phyloP scores from a whole-genome alignment of 2,113 vertebrate genomes.

The Lethenteron camtschaticum region DNA sequence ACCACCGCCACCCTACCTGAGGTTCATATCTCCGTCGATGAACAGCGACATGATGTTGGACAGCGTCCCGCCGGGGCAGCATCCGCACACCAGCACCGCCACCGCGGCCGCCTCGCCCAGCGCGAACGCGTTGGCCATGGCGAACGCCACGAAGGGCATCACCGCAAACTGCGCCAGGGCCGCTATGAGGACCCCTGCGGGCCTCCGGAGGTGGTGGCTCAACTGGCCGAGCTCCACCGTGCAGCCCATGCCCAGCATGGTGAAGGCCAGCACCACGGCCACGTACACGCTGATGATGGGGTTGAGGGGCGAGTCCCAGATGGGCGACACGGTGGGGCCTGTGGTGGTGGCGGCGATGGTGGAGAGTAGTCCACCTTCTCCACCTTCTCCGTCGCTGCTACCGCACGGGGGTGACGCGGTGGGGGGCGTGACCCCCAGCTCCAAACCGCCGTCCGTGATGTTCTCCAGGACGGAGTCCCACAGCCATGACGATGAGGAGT shows the following conservation, averaged over 20 bases:
- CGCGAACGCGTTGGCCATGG: constrained; percentile 53
- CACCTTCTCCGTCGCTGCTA: no score
- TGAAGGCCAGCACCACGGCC: constrained; percentile 58
- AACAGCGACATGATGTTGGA: constrained; percentile 82
- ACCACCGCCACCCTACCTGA: constrained; percentile 36
- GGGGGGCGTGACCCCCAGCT: no score
- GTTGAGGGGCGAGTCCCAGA: constrained; percentile 54
- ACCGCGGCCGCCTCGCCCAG: constrained; percentile 72
- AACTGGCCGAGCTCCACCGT: constrained; percentile 61
- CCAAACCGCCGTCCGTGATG: no score
- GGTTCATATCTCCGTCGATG: constrained; percentile 85
- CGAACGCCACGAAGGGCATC: constrained; percentile 74
- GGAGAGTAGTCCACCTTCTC: no score
- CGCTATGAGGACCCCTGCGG: constrained; percentile 52
- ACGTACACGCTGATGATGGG: constrained; percentile 64
- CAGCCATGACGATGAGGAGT: no score
- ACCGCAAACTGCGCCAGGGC: constrained; percentile 69
- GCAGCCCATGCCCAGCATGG: constrained; percentile 85
- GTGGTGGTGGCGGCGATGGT: background rate
- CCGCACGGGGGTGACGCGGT: no score
- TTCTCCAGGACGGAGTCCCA: no score
- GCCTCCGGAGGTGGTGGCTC: constrained; percentile 52
- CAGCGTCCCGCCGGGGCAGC: constrained; percentile 78
- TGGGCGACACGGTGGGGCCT: constrained; percentile 20
- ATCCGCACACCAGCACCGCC: constrained; percentile 77